A percentile compares a stretch with the other conserved stretches of the same genome.
Conservation (phyloP, 2,888 invertebrate genomes). For the Catocala fraxini region DNA sequence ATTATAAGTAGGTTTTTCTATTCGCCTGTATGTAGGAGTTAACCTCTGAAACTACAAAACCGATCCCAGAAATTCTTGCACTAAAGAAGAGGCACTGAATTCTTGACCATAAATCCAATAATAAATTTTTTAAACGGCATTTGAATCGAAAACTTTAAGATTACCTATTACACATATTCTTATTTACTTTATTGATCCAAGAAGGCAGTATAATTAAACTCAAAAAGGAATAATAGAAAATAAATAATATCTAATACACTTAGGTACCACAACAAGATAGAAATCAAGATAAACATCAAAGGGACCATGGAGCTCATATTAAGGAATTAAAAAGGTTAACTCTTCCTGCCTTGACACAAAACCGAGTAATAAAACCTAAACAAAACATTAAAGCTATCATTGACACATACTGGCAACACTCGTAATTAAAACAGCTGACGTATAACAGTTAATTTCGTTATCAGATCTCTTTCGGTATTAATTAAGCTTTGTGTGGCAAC, state of each 20-base stretch:
- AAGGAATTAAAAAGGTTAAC: conserved; percentile 34
- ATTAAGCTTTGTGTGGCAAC: conserved; percentile 49
- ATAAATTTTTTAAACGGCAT: too few relatives aligned
- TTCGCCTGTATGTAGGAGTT: too few relatives aligned
- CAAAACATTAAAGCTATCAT: conserved; percentile 43
- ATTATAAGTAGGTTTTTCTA: too few relatives aligned
- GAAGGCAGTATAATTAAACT: too few relatives aligned
- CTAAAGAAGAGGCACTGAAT: too few relatives aligned
- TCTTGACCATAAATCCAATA: too few relatives aligned
- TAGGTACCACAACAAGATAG: neutral
- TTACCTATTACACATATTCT: too few relatives aligned
- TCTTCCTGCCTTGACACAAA: conserved; percentile 44
- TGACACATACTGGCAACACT: conserved; percentile 47
- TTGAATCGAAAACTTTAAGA: too few relatives aligned
- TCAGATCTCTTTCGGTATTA: conserved; percentile 50
- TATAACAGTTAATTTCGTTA: conserved; percentile 48
- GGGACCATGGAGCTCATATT: conserved; percentile 18
- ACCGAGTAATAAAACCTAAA: conserved; percentile 30
- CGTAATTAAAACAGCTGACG: conserved; percentile 48
- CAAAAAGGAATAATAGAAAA: too few relatives aligned
- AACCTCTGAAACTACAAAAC: too few relatives aligned
- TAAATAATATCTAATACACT: neutral
- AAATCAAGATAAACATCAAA: conserved; percentile 19
- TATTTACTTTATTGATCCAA: too few relatives aligned
- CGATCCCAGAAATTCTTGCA: too few relatives aligned